phyloP scores from a whole-genome alignment of 2,888 invertebrate genomes.

The Leucoma salicis region DNA sequence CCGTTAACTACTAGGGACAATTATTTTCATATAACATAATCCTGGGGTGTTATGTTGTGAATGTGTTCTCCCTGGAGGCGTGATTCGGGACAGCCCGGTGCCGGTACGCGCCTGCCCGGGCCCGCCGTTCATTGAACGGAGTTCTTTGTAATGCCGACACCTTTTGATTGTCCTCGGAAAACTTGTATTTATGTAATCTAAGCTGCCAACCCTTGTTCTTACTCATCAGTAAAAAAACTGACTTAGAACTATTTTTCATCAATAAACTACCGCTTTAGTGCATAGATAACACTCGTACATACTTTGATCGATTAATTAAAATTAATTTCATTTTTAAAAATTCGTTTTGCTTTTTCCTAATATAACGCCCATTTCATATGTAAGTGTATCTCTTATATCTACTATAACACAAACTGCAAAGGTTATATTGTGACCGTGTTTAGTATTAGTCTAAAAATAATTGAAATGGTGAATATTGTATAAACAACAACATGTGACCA shows the following conservation, averaged over 20 bases:
- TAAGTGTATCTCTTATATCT: too few species aligned
- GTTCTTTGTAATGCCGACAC: slow-evolving; percentile 32
- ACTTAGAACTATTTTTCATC: too few species aligned
- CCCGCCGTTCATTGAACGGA: slow-evolving; percentile 26
- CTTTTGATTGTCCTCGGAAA: slow-evolving; percentile 52
- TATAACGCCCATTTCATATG: too few species aligned
- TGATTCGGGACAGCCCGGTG: slow-evolving; percentile 53
- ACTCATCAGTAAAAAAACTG: slow-evolving; percentile 42
- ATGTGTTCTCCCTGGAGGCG: slow-evolving; percentile 59
- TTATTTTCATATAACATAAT: slow-evolving; percentile 77
- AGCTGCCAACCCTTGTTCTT: slow-evolving; percentile 52
- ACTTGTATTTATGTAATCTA: slow-evolving; percentile 67
- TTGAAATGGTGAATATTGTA: too few species aligned
- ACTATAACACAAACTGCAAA: too few species aligned
- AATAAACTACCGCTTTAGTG: too few species aligned
- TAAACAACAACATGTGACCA: too few species aligned
- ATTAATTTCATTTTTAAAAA: too few species aligned
- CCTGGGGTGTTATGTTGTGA: slow-evolving; percentile 63
- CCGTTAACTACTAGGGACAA: slow-evolving; percentile 63
- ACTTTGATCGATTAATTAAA: too few species aligned
- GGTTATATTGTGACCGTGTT: too few species aligned
- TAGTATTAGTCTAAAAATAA: too few species aligned
- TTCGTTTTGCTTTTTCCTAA: background rate
- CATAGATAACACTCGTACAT: too few species aligned
- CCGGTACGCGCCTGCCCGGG: slow-evolving; percentile 24